Evolutionary conservation across 2,113 vertebrate species (phyloP).

Genomic region (Perca fluviatilis): DNA sequence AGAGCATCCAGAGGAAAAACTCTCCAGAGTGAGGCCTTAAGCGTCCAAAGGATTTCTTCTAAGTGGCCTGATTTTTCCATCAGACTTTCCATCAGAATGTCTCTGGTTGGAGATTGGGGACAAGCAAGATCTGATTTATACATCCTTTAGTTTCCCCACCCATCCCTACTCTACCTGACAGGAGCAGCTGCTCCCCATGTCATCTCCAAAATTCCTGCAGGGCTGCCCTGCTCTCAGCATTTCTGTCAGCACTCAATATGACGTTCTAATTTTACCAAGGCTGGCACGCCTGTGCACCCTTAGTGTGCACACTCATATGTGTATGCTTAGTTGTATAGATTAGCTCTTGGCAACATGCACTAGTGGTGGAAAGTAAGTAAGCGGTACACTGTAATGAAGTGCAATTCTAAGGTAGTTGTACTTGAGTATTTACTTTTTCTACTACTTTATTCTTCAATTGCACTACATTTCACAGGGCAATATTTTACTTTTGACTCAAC

Average conservation of each 20-base stretch:
- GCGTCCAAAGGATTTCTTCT: conserved; percentile 57
- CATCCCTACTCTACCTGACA: conserved; percentile 75
- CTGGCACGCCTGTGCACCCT: conserved; percentile 13
- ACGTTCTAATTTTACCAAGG: conserved; percentile 85
- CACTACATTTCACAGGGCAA: not conserved
- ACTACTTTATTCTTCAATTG: not conserved
- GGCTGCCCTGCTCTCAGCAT: conserved; percentile 80
- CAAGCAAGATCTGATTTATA: conserved; percentile 70
- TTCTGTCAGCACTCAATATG: conserved; percentile 86
- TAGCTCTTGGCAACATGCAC: not conserved
- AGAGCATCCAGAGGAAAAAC: conserved; percentile 26
- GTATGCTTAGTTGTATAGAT: conserved; percentile 3
- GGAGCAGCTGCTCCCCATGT: conserved; percentile 83
- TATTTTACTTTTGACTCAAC: not conserved
- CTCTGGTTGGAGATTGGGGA: conserved; percentile 54
- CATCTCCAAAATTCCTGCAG: conserved; percentile 79
- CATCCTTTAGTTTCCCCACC: conserved; percentile 30
- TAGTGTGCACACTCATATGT: not conserved
- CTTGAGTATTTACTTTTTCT: not conserved
- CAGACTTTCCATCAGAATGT: conserved; percentile 38
- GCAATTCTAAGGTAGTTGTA: not conserved
- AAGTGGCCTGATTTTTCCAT: conserved; percentile 73
- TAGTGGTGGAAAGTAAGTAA: not conserved
- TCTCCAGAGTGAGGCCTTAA: conserved; percentile 50
- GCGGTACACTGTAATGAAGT: not conserved